Percentiles rank a stretch among this genome's conserved stretches.
phyloP scores from a whole-genome alignment of 2,113 vertebrate species.

The Megaptera novaeangliae region DNA sequence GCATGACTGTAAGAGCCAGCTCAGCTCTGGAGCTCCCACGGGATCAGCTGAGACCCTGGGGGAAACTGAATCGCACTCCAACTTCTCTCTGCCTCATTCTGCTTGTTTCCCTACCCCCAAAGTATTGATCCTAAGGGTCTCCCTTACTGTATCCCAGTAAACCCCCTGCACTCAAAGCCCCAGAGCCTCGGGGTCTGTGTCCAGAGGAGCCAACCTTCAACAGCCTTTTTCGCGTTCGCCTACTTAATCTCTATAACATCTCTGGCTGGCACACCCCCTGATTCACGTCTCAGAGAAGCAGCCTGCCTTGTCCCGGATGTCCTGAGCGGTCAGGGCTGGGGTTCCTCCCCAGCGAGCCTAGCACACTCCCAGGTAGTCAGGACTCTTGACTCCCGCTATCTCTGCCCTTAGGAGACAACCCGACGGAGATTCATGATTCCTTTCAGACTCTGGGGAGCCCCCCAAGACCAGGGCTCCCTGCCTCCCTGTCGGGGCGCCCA shows the following conservation, averaged over 20 bases:
- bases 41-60: background rate
- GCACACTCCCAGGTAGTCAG: background rate
- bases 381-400: accelerated
- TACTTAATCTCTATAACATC: background rate
- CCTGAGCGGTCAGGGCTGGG: background rate
- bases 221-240: background rate
- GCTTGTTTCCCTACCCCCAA: background rate
- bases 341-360: background rate
- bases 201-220: accelerated
- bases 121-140: accelerated
- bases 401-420: background rate
- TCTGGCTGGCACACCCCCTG: background rate
- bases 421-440: accelerated
- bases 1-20: background rate
- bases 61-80: background rate
- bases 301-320: accelerated
- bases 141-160: background rate
- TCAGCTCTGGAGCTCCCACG: background rate
- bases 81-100: background rate
- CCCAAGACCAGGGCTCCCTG: background rate
- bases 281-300: background rate
- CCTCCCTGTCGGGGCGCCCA: accelerated
- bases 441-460: background rate
- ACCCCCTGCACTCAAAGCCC: background rate
- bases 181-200: background rate